Evolutionary conservation across 2,797 vertebrate genomes (phyloP), one percentile per base, ranked within the genome.

Genomic region (Percopsis omiscomaycus): DNA sequence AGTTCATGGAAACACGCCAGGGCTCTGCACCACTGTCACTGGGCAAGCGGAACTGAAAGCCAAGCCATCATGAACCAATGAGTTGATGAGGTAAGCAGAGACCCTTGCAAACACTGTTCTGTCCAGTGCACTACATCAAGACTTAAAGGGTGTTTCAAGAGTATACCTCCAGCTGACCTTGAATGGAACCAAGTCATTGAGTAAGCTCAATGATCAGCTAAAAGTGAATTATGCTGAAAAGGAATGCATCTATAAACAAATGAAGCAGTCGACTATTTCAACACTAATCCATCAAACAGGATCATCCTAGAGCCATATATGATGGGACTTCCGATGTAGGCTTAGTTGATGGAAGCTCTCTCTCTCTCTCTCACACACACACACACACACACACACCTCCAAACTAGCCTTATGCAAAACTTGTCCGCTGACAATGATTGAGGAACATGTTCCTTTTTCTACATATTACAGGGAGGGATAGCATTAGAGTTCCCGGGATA

Each of bases 1-100:
- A 22, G 22, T 75, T 74, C 14, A 73, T 75, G 75, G 78, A 86
- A 72, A 78, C 69, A 75, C 67, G 83, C 80, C 82, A 86, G 52
- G 64, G 61, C 69, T 79, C 71, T 81, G 74, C 72, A 76, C 72
- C 71, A 84, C 77, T 68, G 66, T 66, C 64, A 80, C 65, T 52
- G 64, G 82, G 73, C 59, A 13, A 30, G 30, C 29, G 46, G 47
- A 27, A 52, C 45, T 22, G 16, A 27, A 11, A 51, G 50, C 50
- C 50, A 22, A 27, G 22, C 10, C 15, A 22, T 4, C 2, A 15
- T 15, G 50, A 16, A 22, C 71, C 69, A 70, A 71, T 64, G 78
- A 78, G 69, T 67, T 60, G 71, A 74, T 68, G 63, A 75, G 71
- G 14, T 75, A 70, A 64, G 74, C 75, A 68, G 73, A 73, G 75